Percentiles rank a stretch among this genome's conserved stretches.
phyloP scores from a whole-genome alignment of 64 coral and sea anemone species.

The Stylophora pistillata region DNA sequence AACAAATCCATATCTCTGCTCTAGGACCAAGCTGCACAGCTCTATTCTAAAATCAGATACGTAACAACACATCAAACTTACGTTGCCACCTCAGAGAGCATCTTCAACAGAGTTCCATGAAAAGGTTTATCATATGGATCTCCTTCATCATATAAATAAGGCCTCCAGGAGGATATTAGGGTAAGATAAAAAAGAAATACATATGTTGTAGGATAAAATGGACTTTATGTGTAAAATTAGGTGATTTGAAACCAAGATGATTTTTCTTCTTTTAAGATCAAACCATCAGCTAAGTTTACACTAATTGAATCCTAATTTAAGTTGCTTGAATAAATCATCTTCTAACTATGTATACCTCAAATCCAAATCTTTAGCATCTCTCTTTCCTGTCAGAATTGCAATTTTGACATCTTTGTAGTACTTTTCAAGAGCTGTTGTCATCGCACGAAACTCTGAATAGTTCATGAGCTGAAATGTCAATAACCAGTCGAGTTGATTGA shows the following conservation, averaged over 20 bases:
- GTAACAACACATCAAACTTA: constrained; percentile 39
- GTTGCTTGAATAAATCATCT: no score
- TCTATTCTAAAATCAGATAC: no score
- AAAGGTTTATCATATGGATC: constrained; percentile 98
- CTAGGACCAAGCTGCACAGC: neutral
- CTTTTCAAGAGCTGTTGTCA: constrained; percentile 89
- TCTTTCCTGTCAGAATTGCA: constrained; percentile 70
- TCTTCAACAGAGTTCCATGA: constrained; percentile 88
- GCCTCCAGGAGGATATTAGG: constrained; percentile 27
- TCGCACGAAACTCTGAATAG: constrained; percentile 90
- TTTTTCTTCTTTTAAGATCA: no score
- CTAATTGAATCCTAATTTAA: no score
- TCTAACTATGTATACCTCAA: constrained; percentile 72
- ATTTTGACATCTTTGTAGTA: constrained; percentile 86
- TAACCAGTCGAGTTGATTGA: no score
- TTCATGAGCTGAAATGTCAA: constrained; percentile 77
- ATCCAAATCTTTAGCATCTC: constrained; percentile 87
- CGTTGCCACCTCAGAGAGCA: constrained; percentile 96
- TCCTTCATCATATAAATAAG: constrained; percentile 93
- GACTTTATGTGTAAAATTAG: no score
- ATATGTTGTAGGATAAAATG: no score
- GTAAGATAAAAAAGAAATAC: no score
- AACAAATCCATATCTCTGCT: neutral
- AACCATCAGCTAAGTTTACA: no score
- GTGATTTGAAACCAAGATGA: no score